Evolutionary conservation across 1,140 invertebrate genomes (phyloP).

Genomic region (Sycophila sp.): DNA sequence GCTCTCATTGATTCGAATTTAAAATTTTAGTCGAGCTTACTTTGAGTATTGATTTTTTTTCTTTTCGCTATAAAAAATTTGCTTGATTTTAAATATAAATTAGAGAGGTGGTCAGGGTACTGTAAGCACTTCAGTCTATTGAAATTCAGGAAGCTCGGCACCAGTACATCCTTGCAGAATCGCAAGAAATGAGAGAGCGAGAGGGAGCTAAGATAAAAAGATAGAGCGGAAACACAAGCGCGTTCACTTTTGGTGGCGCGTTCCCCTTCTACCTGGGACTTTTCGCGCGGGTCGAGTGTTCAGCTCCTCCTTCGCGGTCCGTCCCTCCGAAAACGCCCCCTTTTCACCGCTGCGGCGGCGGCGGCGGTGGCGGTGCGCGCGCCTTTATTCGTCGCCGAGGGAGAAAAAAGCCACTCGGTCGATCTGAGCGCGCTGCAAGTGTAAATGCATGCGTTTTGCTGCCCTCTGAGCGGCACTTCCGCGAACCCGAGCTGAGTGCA

Average conservation of each 20-base stretch:
- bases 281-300: background rate
- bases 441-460: constrained; percentile 31
- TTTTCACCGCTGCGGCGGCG: background rate
- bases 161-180: too few relatives aligned
- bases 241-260: background rate
- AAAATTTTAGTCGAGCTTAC: too few relatives aligned
- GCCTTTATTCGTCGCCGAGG: constrained; percentile 31
- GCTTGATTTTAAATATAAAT: too few relatives aligned
- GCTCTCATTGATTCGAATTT: too few relatives aligned
- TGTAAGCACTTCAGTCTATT: too few relatives aligned
- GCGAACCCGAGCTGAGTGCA: background rate
- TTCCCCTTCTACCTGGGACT: background rate
- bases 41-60: too few relatives aligned
- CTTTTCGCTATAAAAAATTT: too few relatives aligned
- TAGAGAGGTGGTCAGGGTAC: too few relatives aligned
- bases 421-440: constrained; percentile 32
- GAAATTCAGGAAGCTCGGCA: too few relatives aligned
- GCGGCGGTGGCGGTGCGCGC: background rate
- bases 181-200: too few relatives aligned
- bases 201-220: background rate
- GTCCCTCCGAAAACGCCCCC: constrained; percentile 42
- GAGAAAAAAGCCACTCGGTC: constrained; percentile 26
- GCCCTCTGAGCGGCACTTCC: constrained; percentile 26
- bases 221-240: background rate
- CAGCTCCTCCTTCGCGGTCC: constrained; percentile 19